These are phyloP conservation scores for Petromus typicus DNA, from an alignment of 2,113 vertebrate genomes.

Conservation along the genomic window DNA sequence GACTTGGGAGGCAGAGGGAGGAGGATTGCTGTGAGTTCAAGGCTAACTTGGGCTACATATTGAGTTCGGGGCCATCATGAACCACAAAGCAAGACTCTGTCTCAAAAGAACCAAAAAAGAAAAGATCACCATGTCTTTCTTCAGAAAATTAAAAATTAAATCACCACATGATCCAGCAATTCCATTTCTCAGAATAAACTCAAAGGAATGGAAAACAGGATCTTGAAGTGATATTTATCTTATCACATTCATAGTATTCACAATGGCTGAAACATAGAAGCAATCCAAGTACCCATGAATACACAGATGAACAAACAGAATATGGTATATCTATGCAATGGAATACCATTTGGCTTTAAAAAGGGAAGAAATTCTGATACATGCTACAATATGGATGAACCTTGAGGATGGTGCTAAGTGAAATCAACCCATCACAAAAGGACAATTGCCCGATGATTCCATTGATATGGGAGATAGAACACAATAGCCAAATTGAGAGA, in stretches of 20 bases:
- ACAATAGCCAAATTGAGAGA: neutral
- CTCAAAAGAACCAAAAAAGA: neutral
- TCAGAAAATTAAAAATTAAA: constrained; percentile 14
- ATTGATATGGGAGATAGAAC: neutral
- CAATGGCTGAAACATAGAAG: neutral
- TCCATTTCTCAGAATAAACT: neutral
- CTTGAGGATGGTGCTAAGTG: neutral
- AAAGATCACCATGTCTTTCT: neutral
- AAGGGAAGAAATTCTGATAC: neutral
- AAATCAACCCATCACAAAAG: neutral
- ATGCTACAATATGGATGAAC: neutral
- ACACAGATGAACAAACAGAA: neutral
- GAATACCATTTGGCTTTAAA: neutral
- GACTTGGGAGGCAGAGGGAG: too few relatives aligned
- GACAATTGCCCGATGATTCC: neutral
- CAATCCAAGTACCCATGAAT: neutral
- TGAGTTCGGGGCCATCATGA: too few relatives aligned
- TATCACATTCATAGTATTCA: neutral
- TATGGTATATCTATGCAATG: neutral
- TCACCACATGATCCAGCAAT: neutral
- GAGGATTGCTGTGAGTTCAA: too few relatives aligned
- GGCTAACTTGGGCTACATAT: too few relatives aligned
- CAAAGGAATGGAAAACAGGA: neutral
- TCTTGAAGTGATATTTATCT: neutral
- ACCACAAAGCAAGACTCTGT: too few relatives aligned